Evolutionary conservation across 2,888 invertebrate genomes (phyloP), one percentile per base, ranked within the genome.

Genomic region (Labia minor): DNA sequence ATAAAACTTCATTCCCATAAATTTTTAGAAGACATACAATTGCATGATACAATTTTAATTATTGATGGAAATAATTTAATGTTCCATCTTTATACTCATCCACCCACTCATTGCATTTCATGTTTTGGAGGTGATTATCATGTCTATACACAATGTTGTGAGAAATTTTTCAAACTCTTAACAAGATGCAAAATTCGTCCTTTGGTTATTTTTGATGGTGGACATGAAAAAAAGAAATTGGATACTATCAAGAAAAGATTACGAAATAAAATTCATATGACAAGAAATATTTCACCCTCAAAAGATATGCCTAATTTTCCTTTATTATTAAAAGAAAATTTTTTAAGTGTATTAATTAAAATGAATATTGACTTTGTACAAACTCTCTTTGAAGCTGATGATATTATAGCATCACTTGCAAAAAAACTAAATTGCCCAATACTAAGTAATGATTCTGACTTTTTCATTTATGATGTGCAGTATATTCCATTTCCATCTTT

Each of bases 401-500:
- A 87, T 71, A 89, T 92, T 74, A 86, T 95, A 66, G 95, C 94
- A 0, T 86, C 87, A 0, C 77, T 95, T 71, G 91, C 94, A 0
- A 84, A 86, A 70, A 81, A 85, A 67, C 79, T 93, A 1, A 80
- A 87, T 49, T 95, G 93, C 73, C 95, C 95, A 0, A 88, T 97
- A 1, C 76, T 97, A 1, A 95, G 94, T 74, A 90, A 89, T 72
- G 97, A 97, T 78, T 95, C 95, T 0, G 97, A 97, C 78, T 97
- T 95, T 78, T 95, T 87, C 74, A 87, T 97, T 70, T 92, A 89
- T 77, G 89, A 91, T 78, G 86, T 92, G 0, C 78, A 82, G 1
- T 94, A 92, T 72, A 88, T 97, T 70, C 91, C 92, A 0, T 85
- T 91, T 70, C 81, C 84, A 26, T 86, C 86, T 20, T 74, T 91